A percentile compares a stretch with the other conserved stretches of the same genome.
Conservation (phyloP, 2,797 vertebrate species). For the Tenualosa ilisha region DNA sequence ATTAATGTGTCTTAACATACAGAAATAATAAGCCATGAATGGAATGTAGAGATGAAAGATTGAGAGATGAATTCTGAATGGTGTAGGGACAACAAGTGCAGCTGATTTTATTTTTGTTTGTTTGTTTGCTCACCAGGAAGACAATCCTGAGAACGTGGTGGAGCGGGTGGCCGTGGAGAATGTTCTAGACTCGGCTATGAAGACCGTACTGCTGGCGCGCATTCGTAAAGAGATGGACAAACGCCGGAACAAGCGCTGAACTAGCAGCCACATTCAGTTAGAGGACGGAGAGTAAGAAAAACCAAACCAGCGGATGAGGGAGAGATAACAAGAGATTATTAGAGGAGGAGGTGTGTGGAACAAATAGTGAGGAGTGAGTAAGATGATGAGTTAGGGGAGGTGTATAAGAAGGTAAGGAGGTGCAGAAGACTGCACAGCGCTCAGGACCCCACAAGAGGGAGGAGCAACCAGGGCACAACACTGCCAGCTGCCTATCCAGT, state of each 20-base stretch:
- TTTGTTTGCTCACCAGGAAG: constrained; percentile 71
- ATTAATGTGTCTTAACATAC: no score
- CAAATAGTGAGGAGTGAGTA: neutral
- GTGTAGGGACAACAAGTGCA: no score
- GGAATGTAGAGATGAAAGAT: no score
- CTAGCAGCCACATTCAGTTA: neutral
- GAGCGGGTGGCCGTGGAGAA: constrained; percentile 80
- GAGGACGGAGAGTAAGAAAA: neutral
- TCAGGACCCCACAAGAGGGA: neutral
- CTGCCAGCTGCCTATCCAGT: neutral
- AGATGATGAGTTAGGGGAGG: neutral
- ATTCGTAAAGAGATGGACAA: constrained; percentile 86
- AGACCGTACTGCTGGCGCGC: constrained; percentile 78
- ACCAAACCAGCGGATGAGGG: neutral
- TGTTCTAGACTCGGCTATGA: constrained; percentile 81
- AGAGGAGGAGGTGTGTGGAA: neutral
- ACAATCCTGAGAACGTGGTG: constrained; percentile 82
- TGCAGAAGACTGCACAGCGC: neutral
- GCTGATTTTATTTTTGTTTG: neutral
- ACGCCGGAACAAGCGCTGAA: constrained; percentile 78
- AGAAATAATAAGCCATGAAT: no score
- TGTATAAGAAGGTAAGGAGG: neutral
- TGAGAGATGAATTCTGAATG: no score
- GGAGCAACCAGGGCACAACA: neutral
- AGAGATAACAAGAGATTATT: neutral